Evolutionary conservation across 2,797 vertebrate genomes (phyloP).

Genomic region (Enteromius thamalakanensis): DNA sequence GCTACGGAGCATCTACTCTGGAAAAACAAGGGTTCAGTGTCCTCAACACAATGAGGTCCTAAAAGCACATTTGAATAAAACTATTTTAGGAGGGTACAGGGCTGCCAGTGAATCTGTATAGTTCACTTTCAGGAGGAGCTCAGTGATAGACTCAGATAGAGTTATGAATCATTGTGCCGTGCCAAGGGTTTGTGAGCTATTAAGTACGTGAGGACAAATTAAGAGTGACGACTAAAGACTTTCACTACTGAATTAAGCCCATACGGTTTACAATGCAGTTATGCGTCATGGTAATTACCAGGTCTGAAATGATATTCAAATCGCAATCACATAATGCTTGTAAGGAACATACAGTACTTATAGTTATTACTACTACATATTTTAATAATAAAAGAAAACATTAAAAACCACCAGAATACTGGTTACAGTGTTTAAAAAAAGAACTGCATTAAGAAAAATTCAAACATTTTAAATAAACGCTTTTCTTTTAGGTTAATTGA

Average conservation of each 20-base stretch:
- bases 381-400: not conserved
- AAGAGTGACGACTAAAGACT: constrained; percentile 26
- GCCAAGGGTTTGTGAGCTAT: constrained; percentile 59
- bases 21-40: constrained; percentile 73
- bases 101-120: constrained; percentile 57
- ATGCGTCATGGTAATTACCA: not conserved
- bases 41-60: constrained; percentile 52
- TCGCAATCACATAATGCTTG: not conserved
- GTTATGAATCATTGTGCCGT: constrained; percentile 42
- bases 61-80: constrained; percentile 66
- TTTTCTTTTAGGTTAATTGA: not conserved
- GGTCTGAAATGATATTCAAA: not conserved
- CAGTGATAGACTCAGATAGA: constrained; percentile 49
- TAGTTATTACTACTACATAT: not conserved
- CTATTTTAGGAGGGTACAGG: constrained; percentile 66
- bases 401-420: not conserved
- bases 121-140: constrained; percentile 43
- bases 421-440: not conserved
- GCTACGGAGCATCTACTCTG: constrained; percentile 69
- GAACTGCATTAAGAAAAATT: not conserved
- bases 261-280: not conserved
- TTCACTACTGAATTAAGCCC: not conserved
- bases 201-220: constrained; percentile 31
- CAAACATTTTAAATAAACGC: no score
- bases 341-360: not conserved